Conservation (phyloP, 1,140 invertebrate species). For the Drosophila teissieri region DNA sequence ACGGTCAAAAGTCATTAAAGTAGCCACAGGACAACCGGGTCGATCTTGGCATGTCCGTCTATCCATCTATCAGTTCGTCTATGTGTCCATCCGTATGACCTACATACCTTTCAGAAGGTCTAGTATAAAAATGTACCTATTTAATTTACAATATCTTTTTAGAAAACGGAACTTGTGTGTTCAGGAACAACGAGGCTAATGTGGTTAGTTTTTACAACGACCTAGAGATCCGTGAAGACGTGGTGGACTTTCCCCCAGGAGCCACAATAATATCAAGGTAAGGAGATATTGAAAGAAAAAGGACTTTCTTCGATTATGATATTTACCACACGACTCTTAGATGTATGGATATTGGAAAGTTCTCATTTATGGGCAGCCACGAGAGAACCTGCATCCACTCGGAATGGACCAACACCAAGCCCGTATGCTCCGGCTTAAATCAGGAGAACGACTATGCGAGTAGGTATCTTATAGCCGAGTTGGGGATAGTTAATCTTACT, state of each 20-base stretch:
- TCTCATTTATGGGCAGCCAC: slow-evolving; percentile 87
- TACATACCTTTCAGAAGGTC: too few species aligned
- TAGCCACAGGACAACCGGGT: too few species aligned
- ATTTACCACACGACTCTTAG: slow-evolving; percentile 73
- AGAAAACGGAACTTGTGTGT: slow-evolving; percentile 91
- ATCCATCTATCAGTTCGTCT: too few species aligned
- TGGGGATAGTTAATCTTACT: background rate
- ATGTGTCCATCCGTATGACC: too few species aligned
- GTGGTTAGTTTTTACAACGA: slow-evolving; percentile 92
- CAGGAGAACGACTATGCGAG: slow-evolving; percentile 94
- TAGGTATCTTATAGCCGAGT: slow-evolving; percentile 84
- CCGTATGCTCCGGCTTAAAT: slow-evolving; percentile 91
- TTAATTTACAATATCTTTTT: background rate
- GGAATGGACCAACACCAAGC: slow-evolving; percentile 91
- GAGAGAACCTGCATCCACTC: slow-evolving; percentile 89
- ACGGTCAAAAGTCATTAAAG: background rate
- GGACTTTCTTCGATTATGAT: background rate
- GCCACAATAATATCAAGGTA: slow-evolving; percentile 88
- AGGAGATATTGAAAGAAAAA: slow-evolving; percentile 21
- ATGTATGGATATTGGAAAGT: slow-evolving; percentile 93
- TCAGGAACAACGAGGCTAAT: slow-evolving; percentile 90
- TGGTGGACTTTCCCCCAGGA: slow-evolving; percentile 91
- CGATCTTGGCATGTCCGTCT: too few species aligned
- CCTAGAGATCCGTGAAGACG: slow-evolving; percentile 89
- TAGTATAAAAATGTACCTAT: too few species aligned